phyloP scores from a whole-genome alignment of 2,888 invertebrate genomes.

The Tachystola acroxantha region DNA sequence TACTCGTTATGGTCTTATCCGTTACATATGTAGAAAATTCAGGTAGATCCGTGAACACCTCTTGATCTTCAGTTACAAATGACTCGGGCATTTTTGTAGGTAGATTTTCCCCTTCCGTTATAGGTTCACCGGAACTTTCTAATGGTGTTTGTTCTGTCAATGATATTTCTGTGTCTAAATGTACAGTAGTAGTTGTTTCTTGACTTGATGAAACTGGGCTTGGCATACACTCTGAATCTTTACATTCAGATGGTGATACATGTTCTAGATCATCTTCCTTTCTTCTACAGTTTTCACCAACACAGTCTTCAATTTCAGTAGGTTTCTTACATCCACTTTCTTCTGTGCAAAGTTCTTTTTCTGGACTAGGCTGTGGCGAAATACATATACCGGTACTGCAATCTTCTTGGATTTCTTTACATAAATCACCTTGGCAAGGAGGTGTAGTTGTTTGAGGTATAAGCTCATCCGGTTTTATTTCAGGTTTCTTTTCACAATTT shows the following conservation, averaged over 20 bases:
- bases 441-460: conserved; percentile 6
- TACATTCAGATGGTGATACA: conserved; percentile 30
- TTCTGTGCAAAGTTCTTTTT: conserved; percentile 24
- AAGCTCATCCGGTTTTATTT: background rate
- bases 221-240: conserved; percentile 29
- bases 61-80: background rate
- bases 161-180: background rate
- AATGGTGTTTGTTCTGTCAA: conserved; percentile 1
- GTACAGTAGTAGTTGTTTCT: background rate
- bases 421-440: conserved; percentile 13
- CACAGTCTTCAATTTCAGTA: conserved; percentile 32
- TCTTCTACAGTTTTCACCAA: conserved; percentile 41
- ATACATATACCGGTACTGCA: too few relatives aligned
- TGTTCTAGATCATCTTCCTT: conserved; percentile 30
- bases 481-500: too few relatives aligned
- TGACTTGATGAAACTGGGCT: conserved; percentile 9
- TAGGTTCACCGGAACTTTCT: background rate
- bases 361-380: background rate
- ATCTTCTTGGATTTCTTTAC: background rate
- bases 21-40: background rate
- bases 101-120: background rate
- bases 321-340: conserved; percentile 24
- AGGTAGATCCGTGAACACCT: conserved; percentile 3
- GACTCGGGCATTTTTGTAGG: background rate
- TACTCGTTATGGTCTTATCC: background rate